These are phyloP conservation scores for Colinus virginianus DNA, from an alignment of 2,113 vertebrate species.

Conservation along the genomic window DNA sequence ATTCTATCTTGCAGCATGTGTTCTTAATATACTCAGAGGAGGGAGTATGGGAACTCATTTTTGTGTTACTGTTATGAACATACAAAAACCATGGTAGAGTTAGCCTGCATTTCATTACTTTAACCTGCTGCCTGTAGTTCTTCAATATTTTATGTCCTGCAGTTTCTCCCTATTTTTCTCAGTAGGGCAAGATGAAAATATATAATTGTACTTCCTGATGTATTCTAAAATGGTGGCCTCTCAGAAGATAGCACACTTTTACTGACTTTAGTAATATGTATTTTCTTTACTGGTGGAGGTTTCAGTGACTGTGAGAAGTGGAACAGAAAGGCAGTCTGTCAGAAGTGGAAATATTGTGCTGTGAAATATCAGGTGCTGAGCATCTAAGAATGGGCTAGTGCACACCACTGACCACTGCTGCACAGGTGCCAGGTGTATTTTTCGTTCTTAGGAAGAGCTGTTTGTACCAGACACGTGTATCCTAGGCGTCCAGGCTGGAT, in stretches of 20 bases:
- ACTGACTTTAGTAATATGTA: background rate
- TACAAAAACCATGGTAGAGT: background rate
- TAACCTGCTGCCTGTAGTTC: background rate
- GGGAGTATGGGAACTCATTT: background rate
- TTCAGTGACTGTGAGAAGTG: background rate
- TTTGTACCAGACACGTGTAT: background rate
- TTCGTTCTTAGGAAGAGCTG: background rate
- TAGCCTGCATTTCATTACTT: background rate
- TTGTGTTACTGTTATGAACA: background rate
- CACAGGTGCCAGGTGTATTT: background rate
- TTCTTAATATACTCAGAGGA: background rate
- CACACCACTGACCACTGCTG: background rate
- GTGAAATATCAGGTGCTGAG: background rate
- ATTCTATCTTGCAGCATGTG: background rate
- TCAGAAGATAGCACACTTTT: background rate
- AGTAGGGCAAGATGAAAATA: background rate
- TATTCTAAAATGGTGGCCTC: background rate
- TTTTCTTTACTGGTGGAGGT: background rate
- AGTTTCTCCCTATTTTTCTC: slow-evolving; percentile 4
- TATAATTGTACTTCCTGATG: background rate
- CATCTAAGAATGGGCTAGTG: background rate
- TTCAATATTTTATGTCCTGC: background rate
- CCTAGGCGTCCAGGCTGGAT: background rate
- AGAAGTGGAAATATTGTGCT: background rate
- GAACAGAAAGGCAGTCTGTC: background rate